Conservation (phyloP, 2,797 vertebrate genomes). For the Acropternis orthonyx region DNA sequence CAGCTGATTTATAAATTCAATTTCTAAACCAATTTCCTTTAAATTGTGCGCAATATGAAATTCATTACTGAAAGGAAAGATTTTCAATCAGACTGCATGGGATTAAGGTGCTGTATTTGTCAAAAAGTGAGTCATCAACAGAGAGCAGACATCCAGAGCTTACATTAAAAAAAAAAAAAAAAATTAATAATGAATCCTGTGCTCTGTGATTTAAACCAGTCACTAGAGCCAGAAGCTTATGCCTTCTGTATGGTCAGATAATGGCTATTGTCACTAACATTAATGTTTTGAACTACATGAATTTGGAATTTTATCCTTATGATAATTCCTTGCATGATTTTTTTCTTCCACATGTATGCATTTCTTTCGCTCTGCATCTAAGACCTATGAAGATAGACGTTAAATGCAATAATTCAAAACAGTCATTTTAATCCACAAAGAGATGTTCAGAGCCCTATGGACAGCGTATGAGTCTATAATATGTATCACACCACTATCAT, state of each 20-base stretch:
- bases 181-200: background rate
- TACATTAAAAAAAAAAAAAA: background rate
- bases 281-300: background rate
- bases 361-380: background rate
- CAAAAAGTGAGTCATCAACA: background rate
- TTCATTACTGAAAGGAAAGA: background rate
- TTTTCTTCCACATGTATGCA: background rate
- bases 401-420: background rate
- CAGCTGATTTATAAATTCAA: background rate
- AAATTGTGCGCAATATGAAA: background rate
- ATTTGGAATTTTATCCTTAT: background rate
- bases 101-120: background rate
- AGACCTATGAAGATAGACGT: background rate
- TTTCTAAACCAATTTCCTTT: slow-evolving; percentile 1
- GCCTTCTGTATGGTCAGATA: background rate
- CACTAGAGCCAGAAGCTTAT: background rate
- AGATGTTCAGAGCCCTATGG: background rate
- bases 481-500: background rate
- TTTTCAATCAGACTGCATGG: background rate
- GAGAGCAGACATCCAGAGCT: background rate
- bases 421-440: background rate
- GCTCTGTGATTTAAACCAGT: background rate
- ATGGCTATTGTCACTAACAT: background rate
- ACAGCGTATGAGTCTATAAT: background rate
- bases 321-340: background rate